phyloP scores from a whole-genome alignment of 2,113 vertebrate genomes.

The Oxyruncus cristatus region DNA sequence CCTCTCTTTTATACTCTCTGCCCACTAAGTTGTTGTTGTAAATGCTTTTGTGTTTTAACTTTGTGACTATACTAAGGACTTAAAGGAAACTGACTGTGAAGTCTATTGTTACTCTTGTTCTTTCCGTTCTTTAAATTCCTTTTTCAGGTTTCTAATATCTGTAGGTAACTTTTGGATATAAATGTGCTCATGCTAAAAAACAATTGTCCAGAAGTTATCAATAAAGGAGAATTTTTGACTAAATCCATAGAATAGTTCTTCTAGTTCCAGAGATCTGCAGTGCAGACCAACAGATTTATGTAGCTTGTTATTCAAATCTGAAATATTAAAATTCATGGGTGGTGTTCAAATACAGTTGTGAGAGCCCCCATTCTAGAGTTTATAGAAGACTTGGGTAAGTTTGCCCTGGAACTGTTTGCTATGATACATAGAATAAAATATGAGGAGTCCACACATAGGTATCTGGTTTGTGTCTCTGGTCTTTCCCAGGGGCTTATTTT shows the following conservation, averaged over 20 bases:
- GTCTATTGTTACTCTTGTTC: constrained; percentile 51
- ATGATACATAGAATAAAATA: neutral
- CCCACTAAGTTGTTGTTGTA: constrained; percentile 72
- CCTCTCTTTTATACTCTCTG: constrained; percentile 71
- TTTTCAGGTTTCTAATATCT: constrained; percentile 13
- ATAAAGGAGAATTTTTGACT: neutral
- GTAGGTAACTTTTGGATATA: constrained; percentile 6
- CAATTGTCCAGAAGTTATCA: neutral
- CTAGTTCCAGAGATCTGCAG: neutral
- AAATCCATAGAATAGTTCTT: neutral
- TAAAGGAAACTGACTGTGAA: constrained; percentile 62
- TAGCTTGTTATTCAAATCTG: neutral
- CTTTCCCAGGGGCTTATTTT: neutral
- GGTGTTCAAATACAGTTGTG: neutral
- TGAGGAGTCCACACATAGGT: neutral
- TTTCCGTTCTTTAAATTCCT: constrained; percentile 58
- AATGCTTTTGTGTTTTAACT: constrained; percentile 79
- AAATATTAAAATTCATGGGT: neutral
- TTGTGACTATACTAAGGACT: constrained; percentile 62
- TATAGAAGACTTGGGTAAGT: neutral
- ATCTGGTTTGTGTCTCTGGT: neutral
- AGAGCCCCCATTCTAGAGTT: neutral
- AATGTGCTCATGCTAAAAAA: constrained; percentile 41
- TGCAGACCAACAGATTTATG: neutral
- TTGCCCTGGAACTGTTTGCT: neutral